Evolutionary conservation across 1,140 invertebrate species (phyloP).

Genomic region (Gonioctena quinquepunctata): DNA sequence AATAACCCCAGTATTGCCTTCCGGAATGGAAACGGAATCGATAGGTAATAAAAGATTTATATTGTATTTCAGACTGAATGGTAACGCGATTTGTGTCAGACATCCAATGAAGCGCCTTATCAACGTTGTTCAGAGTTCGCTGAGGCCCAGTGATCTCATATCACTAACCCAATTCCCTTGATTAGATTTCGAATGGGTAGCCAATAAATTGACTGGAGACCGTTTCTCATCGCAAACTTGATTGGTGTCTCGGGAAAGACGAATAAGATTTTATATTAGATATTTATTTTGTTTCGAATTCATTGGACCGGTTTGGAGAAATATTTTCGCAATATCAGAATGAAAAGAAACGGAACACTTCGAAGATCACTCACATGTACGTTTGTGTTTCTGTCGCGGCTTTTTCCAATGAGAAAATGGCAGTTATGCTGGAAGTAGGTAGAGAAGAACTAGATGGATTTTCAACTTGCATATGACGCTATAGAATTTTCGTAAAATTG

Average conservation of each 20-base stretch:
- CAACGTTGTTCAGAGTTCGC: constrained; percentile 42
- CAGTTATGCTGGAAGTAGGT: too few relatives aligned
- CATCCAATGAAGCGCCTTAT: constrained; percentile 47
- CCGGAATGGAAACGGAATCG: neutral
- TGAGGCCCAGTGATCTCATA: constrained; percentile 42
- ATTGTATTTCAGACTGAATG: constrained; percentile 26
- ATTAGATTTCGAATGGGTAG: constrained; percentile 53
- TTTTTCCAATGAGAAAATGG: too few relatives aligned
- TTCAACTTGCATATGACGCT: too few relatives aligned
- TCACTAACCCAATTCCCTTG: constrained; percentile 52
- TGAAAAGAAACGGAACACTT: too few relatives aligned
- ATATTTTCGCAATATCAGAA: too few relatives aligned
- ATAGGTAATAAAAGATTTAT: neutral
- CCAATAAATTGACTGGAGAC: constrained; percentile 53
- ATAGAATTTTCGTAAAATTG: too few relatives aligned
- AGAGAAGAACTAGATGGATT: too few relatives aligned
- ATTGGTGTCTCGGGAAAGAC: constrained; percentile 40
- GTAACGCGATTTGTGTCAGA: constrained; percentile 40
- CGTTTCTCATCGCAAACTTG: constrained; percentile 50
- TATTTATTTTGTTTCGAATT: constrained; percentile 34
- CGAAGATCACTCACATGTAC: too few relatives aligned
- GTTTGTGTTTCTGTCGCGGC: too few relatives aligned
- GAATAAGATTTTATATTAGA: constrained; percentile 39
- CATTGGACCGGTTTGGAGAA: too few relatives aligned
- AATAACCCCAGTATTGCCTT: too few relatives aligned